These are phyloP conservation scores for Lerema accius DNA, from an alignment of 1,140 invertebrate genomes.

Conservation along the genomic window DNA sequence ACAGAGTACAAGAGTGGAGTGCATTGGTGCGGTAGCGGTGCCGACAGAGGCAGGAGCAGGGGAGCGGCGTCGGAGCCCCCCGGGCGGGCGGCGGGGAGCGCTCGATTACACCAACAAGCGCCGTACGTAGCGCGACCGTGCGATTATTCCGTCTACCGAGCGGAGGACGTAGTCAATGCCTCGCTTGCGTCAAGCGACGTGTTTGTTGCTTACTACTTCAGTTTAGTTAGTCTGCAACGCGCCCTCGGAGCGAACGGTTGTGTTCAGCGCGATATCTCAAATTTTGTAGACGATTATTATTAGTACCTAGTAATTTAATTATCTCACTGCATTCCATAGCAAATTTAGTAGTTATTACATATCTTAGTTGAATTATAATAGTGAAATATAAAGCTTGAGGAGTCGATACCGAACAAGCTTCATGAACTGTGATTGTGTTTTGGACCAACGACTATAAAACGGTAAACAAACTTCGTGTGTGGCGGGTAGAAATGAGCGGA, in stretches of 20 bases:
- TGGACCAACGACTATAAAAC: constrained; percentile 67
- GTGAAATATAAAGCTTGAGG: constrained; percentile 43
- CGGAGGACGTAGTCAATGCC: constrained; percentile 73
- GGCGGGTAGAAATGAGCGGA: constrained; percentile 80
- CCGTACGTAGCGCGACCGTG: constrained; percentile 62
- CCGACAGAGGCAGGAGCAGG: constrained; percentile 35
- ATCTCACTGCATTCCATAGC: constrained; percentile 64
- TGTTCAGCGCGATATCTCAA: constrained; percentile 48
- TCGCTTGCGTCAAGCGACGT: constrained; percentile 62
- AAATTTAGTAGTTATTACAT: constrained; percentile 45
- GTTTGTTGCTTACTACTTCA: constrained; percentile 49
- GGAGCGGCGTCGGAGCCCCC: constrained; percentile 38
- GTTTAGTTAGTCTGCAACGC: constrained; percentile 74
- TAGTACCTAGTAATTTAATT: constrained; percentile 38
- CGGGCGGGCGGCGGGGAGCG: constrained; percentile 40
- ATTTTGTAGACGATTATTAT: constrained; percentile 44
- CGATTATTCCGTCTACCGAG: constrained; percentile 77
- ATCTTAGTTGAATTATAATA: constrained; percentile 33
- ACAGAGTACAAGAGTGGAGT: too few species aligned
- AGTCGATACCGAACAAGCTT: constrained; percentile 49
- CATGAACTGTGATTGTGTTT: constrained; percentile 75
- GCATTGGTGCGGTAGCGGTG: constrained; percentile 33
- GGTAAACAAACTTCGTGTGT: constrained; percentile 64
- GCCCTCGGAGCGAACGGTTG: constrained; percentile 61
- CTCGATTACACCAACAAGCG: constrained; percentile 48